A percentile compares a stretch with the other conserved stretches of the same genome.
Conservation (phyloP, 2,797 vertebrate genomes). For the Pseudochirops cupreus region DNA sequence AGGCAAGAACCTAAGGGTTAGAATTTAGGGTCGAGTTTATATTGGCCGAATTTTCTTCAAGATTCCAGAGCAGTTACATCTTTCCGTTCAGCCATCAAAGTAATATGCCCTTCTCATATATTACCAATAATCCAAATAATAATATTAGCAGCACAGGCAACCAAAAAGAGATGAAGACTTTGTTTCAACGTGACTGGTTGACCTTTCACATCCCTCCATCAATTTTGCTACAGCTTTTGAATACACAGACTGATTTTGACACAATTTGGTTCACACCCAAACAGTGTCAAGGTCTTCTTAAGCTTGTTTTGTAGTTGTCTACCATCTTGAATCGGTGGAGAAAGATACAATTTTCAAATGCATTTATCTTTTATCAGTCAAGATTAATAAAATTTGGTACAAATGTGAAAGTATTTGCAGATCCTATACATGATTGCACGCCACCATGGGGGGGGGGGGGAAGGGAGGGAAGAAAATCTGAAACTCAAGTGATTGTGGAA, state of each 20-base stretch:
- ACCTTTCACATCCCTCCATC: conserved; percentile 22
- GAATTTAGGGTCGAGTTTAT: neutral
- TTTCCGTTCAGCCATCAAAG: neutral
- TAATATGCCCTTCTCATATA: neutral
- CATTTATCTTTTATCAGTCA: neutral
- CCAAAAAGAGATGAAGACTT: neutral
- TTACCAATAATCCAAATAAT: neutral
- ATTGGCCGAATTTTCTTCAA: neutral
- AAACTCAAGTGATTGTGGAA: too few relatives aligned
- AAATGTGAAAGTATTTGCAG: too few relatives aligned
- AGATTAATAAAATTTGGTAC: neutral
- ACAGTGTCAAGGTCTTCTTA: neutral
- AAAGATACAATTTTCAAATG: conserved; percentile 5
- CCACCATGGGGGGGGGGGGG: too few relatives aligned
- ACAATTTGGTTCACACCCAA: neutral
- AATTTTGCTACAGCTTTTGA: conserved; percentile 15
- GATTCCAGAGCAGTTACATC: neutral
- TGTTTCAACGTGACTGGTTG: neutral
- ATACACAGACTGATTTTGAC: conserved; percentile 36
- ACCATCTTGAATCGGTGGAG: conserved; percentile 11
- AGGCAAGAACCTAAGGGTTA: neutral
- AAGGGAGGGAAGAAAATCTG: too few relatives aligned
- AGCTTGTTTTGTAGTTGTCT: conserved; percentile 21
- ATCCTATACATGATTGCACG: too few relatives aligned
- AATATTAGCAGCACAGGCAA: neutral